phyloP scores from a whole-genome alignment of 2,888 invertebrate species.

The Drosophila melanosoma region DNA sequence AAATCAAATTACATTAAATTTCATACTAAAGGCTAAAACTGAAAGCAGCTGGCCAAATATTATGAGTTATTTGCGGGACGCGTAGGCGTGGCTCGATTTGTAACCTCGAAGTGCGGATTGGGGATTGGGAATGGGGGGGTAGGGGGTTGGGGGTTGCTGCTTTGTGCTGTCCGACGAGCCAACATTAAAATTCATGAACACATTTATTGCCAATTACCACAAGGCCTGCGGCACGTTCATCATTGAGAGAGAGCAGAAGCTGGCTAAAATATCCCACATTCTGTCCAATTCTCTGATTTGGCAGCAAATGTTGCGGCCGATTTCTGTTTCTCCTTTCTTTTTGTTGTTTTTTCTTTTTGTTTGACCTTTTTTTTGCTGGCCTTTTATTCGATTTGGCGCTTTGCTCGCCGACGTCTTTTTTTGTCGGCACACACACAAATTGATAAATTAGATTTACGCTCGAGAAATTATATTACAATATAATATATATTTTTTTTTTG shows the following conservation, averaged over 20 bases:
- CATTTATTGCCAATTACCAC: constrained; percentile 83
- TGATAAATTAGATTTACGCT: constrained; percentile 82
- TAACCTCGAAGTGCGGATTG: constrained; percentile 17
- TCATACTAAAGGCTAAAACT: constrained; percentile 52
- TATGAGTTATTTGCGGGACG: constrained; percentile 65
- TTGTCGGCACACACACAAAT: constrained; percentile 62
- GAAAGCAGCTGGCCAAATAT: constrained; percentile 73
- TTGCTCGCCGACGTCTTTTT: constrained; percentile 35
- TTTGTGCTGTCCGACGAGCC: constrained; percentile 60
- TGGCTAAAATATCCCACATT: constrained; percentile 19
- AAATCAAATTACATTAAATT: constrained; percentile 78
- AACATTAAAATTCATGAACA: constrained; percentile 82
- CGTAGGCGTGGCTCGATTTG: constrained; percentile 40
- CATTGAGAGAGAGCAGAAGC: constrained; percentile 50
- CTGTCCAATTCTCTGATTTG: constrained; percentile 52
- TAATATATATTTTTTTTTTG: constrained; percentile 66
- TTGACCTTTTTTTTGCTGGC: constrained; percentile 53
- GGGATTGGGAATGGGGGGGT: neutral
- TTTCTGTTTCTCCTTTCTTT: constrained; percentile 20
- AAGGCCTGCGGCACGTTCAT: constrained; percentile 68
- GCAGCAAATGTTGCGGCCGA: constrained; percentile 57
- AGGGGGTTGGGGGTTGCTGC: constrained; percentile 7
- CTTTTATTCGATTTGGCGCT: constrained; percentile 60
- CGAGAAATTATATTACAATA: constrained; percentile 80
- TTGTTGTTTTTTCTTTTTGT: constrained; percentile 6